Evolutionary conservation across 2,888 invertebrate species (phyloP).

Genomic region (Thumatha senex): DNA sequence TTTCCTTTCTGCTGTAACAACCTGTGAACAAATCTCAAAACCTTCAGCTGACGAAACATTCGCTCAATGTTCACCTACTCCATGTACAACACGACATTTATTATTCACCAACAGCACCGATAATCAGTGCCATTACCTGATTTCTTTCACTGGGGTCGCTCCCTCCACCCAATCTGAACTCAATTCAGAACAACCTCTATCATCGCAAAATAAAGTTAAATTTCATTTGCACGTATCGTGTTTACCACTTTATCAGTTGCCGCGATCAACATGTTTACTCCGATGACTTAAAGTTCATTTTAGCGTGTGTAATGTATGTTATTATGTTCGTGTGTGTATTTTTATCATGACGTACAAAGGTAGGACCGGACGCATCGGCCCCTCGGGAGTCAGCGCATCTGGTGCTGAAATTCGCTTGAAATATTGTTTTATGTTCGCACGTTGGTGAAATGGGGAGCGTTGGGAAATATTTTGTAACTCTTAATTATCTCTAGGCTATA

Average conservation of each 20-base stretch:
- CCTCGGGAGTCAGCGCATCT: slow-evolving; percentile 52
- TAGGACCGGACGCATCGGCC: slow-evolving; percentile 36
- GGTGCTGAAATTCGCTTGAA: slow-evolving; percentile 50
- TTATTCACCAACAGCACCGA: slow-evolving; percentile 66
- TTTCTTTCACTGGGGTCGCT: slow-evolving; percentile 51
- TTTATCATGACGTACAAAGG: slow-evolving; percentile 39
- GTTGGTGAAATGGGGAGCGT: slow-evolving; percentile 9
- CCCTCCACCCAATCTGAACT: slow-evolving; percentile 34
- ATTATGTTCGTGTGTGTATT: slow-evolving; percentile 16
- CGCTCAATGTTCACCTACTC: slow-evolving; percentile 10
- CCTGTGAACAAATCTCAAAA: not conserved
- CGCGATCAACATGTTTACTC: not conserved
- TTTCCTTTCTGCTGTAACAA: not conserved
- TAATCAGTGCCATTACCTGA: slow-evolving; percentile 62
- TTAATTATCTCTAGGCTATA: slow-evolving; percentile 7
- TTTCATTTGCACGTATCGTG: slow-evolving; percentile 16
- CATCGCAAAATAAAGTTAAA: slow-evolving; percentile 19
- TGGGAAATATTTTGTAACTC: slow-evolving; percentile 6
- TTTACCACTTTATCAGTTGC: slow-evolving; percentile 1
- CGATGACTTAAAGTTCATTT: slow-evolving; percentile 11
- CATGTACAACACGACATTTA: slow-evolving; percentile 55
- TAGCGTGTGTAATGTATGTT: slow-evolving; percentile 1
- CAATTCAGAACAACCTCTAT: slow-evolving; percentile 17
- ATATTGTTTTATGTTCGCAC: slow-evolving; percentile 43
- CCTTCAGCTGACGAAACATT: not conserved